A percentile compares a stretch with the other conserved stretches of the same genome.
Conservation (phyloP, 2,113 vertebrate genomes). For the Hystrix cristata region DNA sequence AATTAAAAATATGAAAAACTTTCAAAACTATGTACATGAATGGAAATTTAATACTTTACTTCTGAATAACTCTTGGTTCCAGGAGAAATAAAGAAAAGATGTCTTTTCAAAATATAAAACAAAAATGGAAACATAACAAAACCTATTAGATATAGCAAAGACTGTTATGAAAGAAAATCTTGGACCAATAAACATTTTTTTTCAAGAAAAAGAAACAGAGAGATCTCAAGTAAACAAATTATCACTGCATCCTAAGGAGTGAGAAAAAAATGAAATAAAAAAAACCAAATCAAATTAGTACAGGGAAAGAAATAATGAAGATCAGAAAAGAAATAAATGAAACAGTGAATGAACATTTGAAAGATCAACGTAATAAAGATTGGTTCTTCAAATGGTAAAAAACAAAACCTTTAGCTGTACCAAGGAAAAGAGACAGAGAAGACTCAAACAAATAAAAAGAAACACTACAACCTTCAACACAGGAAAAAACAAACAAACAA, state of each 20-base stretch:
- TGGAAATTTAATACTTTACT: neutral
- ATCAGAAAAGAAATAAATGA: neutral
- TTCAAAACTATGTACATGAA: neutral
- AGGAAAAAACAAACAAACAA: neutral
- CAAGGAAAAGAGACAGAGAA: neutral
- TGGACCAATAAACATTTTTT: neutral
- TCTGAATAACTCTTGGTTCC: neutral
- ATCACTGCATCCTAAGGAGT: neutral
- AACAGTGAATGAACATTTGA: neutral
- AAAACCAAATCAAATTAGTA: neutral
- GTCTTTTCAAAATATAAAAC: neutral
- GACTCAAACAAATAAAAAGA: too few species aligned
- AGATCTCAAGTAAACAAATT: neutral
- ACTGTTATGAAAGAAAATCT: neutral
- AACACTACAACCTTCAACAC: too few species aligned
- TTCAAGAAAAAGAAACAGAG: neutral
- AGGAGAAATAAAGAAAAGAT: neutral
- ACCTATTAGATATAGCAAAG: neutral
- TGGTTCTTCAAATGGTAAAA: neutral
- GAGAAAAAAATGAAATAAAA: neutral
- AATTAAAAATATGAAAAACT: too few species aligned
- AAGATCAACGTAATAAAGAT: neutral
- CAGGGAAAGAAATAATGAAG: neutral
- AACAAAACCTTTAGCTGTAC: neutral
- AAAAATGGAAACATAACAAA: neutral